A percentile compares a stretch with the other conserved stretches of the same genome.
These are phyloP conservation scores for Phthorimaea operculella DNA, from an alignment of 1,140 invertebrate genomes.

Conservation along the genomic window DNA sequence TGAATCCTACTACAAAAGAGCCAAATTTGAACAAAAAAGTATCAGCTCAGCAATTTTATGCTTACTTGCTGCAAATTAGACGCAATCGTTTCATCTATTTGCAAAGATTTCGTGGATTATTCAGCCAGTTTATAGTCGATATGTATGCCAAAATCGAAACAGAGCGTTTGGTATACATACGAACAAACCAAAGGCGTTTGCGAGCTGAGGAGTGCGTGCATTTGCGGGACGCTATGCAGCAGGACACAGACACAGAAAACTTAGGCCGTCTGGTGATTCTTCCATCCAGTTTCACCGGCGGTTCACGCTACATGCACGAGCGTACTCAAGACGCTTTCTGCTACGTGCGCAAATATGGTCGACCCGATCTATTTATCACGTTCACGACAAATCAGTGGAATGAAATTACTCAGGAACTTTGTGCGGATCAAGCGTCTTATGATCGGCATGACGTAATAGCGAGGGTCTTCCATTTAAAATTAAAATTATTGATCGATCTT, in stretches of 20 bases:
- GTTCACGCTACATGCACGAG: conserved; percentile 53
- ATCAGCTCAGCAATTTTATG: too few relatives aligned
- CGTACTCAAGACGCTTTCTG: conserved; percentile 54
- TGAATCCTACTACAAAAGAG: too few relatives aligned
- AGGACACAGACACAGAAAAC: conserved; percentile 27
- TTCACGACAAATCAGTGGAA: conserved; percentile 65
- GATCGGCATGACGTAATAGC: conserved; percentile 45
- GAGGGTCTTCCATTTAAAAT: conserved; percentile 65
- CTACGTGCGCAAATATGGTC: conserved; percentile 46
- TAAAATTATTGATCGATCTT: conserved; percentile 57
- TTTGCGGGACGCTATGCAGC: conserved; percentile 31
- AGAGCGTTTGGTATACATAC: too few relatives aligned
- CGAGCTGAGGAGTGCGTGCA: conserved; percentile 26
- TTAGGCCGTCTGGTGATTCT: conserved; percentile 34
- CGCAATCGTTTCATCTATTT: too few relatives aligned
- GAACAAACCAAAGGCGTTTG: too few relatives aligned
- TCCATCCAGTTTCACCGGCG: conserved; percentile 41
- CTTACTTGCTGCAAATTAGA: too few relatives aligned
- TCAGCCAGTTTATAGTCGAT: too few relatives aligned
- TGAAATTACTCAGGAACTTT: conserved; percentile 41
- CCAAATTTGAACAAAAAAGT: too few relatives aligned
- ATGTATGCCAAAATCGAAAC: too few relatives aligned
- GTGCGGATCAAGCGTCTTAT: conserved; percentile 35
- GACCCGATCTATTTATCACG: conserved; percentile 59
- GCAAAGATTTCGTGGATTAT: too few relatives aligned